These are phyloP conservation scores for Leptinotarsa juncta DNA, from an alignment of 2,888 invertebrate genomes.

Conservation along the genomic window DNA sequence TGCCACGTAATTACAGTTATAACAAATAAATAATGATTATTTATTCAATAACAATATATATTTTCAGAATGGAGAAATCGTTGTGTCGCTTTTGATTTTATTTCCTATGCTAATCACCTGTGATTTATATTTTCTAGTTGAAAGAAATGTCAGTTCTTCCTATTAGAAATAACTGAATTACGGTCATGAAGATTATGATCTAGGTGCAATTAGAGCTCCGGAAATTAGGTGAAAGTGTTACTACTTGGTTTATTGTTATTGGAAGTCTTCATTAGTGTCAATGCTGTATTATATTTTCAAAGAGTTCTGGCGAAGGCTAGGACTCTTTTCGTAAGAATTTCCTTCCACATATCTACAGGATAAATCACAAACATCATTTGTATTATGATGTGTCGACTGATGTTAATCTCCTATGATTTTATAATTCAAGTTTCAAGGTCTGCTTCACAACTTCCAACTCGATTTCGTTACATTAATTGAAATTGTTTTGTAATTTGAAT, in stretches of 20 bases:
- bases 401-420: background rate
- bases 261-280: constrained; percentile 8
- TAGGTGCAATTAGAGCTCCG: constrained; percentile 8
- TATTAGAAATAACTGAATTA: constrained; percentile 7
- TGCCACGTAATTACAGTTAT: background rate
- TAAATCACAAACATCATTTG: background rate
- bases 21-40: constrained; percentile 8
- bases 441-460: background rate
- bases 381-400: background rate
- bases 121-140: constrained; percentile 12
- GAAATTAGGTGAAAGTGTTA: constrained; percentile 27
- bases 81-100: constrained; percentile 3
- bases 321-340: background rate
- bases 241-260: constrained; percentile 20
- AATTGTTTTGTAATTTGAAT: background rate
- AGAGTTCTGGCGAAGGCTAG: background rate
- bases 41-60: constrained; percentile 4
- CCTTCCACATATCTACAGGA: constrained; percentile 15
- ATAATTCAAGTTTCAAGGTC: constrained; percentile 3
- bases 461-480: background rate
- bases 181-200: constrained; percentile 16
- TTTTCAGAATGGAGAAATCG: background rate
- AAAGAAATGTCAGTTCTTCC: background rate
- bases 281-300: background rate
- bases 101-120: constrained; percentile 5